phyloP scores from a whole-genome alignment of 2,888 invertebrate genomes.

The Physocephala rufipes region DNA sequence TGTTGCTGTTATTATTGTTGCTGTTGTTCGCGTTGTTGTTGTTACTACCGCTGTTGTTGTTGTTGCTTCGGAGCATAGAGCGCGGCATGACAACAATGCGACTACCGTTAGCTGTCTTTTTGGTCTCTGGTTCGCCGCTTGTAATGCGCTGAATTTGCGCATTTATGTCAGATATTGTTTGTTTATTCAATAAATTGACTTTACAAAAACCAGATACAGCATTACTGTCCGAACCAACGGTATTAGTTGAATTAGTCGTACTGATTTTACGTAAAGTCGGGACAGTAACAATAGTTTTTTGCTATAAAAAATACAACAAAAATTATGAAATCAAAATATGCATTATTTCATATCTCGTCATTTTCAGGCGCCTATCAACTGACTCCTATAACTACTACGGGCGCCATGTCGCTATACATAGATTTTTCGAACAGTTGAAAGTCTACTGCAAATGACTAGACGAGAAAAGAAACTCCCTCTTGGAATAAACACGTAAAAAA shows the following conservation, averaged over 20 bases:
- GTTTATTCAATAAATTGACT: constrained; percentile 47
- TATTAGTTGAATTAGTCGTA: constrained; percentile 40
- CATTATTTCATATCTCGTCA: no score
- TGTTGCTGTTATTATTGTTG: constrained; percentile 27
- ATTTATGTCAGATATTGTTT: constrained; percentile 58
- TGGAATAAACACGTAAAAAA: not conserved
- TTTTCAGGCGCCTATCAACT: no score
- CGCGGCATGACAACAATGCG: constrained; percentile 56
- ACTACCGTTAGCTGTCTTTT: constrained; percentile 47
- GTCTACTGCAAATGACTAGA: no score
- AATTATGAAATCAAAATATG: no score
- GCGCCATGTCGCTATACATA: no score
- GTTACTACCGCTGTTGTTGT: constrained; percentile 40
- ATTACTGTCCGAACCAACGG: constrained; percentile 21
- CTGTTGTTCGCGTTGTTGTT: constrained; percentile 33
- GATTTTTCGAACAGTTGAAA: no score
- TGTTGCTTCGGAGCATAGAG: constrained; percentile 41
- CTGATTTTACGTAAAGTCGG: constrained; percentile 50
- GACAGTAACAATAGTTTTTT: constrained; percentile 50
- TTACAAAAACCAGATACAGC: not conserved
- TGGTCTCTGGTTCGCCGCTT: constrained; percentile 48
- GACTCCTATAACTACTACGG: no score
- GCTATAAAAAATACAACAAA: constrained; percentile 28
- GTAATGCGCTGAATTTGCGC: constrained; percentile 54
- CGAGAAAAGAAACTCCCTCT: not conserved